Conservation (phyloP, 2,888 invertebrate genomes). For the Caenorhabditis panamensis region DNA sequence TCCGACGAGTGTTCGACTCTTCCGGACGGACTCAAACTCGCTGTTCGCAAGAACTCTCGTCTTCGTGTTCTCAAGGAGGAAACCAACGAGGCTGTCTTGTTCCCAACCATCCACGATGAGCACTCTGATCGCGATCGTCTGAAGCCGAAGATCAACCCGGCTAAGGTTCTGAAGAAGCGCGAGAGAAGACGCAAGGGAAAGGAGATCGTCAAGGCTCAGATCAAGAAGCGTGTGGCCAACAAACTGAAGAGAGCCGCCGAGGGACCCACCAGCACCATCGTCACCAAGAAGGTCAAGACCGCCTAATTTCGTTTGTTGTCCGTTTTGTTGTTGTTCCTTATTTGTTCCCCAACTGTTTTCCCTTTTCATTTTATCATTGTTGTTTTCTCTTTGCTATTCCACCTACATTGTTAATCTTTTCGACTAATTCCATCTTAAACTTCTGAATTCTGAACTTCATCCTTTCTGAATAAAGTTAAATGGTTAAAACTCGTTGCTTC, state of each 20-base stretch:
- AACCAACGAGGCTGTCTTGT: conserved; percentile 59
- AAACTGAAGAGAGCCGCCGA: conserved; percentile 46
- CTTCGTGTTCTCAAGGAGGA: conserved; percentile 67
- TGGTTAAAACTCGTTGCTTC: background rate
- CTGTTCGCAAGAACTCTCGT: conserved; percentile 67
- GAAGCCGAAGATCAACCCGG: conserved; percentile 66
- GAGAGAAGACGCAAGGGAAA: conserved; percentile 47
- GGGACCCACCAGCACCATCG: conserved; percentile 22
- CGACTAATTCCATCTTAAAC: background rate
- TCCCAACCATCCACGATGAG: conserved; percentile 68
- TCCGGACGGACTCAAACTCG: conserved; percentile 76
- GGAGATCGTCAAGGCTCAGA: conserved; percentile 47
- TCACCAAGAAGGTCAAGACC: conserved; percentile 43
- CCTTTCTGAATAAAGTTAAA: conserved; percentile 29
- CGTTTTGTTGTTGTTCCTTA: conserved; percentile 30
- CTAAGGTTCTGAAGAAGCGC: conserved; percentile 62
- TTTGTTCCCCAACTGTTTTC: conserved; percentile 13
- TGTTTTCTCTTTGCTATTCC: background rate
- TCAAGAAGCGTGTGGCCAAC: conserved; percentile 27
- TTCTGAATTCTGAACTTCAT: background rate
- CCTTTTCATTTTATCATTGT: conserved; percentile 17
- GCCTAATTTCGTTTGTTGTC: background rate
- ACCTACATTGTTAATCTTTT: too few species aligned
- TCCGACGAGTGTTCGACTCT: conserved; percentile 75
- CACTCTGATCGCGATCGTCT: conserved; percentile 65